Conservation (phyloP, 1,140 invertebrate species). For the Drosophila mojavensis region DNA sequence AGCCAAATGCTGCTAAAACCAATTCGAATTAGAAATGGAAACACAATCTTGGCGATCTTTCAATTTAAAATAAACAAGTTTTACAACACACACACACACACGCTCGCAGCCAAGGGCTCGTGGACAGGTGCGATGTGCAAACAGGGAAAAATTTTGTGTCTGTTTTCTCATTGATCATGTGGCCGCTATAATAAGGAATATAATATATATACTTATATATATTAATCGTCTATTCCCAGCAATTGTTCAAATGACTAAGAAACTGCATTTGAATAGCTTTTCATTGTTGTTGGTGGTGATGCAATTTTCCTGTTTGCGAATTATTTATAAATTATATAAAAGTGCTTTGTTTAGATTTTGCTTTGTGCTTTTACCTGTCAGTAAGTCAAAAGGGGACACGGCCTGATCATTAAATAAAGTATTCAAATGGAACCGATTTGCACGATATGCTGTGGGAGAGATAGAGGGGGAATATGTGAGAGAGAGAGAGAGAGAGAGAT, state of each 20-base stretch:
- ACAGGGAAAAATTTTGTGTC: conserved; percentile 4
- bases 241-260: conserved; percentile 45
- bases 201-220: not conserved
- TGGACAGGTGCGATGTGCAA: conserved; percentile 25
- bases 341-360: conserved; percentile 46
- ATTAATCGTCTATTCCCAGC: conserved; percentile 27
- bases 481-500: not conserved
- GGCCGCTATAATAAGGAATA: conserved; percentile 8
- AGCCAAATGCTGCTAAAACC: conserved; percentile 37
- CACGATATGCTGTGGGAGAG: conserved; percentile 1
- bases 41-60: conserved; percentile 25
- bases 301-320: conserved; percentile 53
- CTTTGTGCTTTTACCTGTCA: conserved; percentile 1
- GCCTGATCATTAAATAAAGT: conserved; percentile 46
- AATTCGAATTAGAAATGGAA: conserved; percentile 38
- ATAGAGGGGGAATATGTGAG: not conserved
- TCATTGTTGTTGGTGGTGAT: conserved; percentile 41
- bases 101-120: not conserved
- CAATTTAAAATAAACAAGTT: conserved; percentile 41
- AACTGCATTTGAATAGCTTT: conserved; percentile 12
- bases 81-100: not conserved
- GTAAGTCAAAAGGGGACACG: conserved; percentile 9
- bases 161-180: conserved; percentile 28
- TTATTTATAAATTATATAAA: conserved; percentile 68
- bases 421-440: conserved; percentile 60